These are phyloP conservation scores for Rhombomys opimus DNA, from an alignment of 2,113 vertebrate species.

Conservation along the genomic window DNA sequence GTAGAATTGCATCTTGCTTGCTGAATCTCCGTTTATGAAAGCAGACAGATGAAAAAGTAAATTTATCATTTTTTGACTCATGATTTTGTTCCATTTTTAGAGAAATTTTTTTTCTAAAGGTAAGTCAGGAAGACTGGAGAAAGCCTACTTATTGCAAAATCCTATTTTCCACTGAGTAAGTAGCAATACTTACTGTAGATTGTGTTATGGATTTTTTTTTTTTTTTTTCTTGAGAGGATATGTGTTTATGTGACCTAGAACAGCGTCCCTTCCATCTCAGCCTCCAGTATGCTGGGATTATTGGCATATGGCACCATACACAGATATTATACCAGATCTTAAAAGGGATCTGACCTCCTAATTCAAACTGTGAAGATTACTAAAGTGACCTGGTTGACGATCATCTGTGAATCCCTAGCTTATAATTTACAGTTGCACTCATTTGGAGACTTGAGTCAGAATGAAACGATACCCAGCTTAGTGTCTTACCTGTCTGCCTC, in stretches of 20 bases:
- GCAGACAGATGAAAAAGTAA: constrained; percentile 1
- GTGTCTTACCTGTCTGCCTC: background rate
- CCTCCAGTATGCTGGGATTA: background rate
- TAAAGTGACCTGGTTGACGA: background rate
- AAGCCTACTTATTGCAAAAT: constrained; percentile 24
- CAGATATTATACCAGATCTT: background rate
- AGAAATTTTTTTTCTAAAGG: background rate
- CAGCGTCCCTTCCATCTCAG: too few relatives aligned
- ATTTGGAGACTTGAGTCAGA: background rate
- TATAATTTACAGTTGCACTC: background rate
- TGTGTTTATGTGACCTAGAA: background rate
- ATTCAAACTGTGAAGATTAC: constrained; percentile 1
- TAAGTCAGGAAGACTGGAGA: background rate
- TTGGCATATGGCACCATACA: background rate
- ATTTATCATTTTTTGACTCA: background rate
- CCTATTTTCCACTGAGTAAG: background rate
- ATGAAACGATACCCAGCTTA: background rate
- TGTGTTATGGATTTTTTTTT: background rate
- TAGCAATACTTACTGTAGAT: background rate
- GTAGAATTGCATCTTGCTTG: constrained; percentile 39
- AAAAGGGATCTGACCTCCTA: background rate
- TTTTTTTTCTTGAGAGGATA: background rate
- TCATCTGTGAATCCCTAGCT: background rate
- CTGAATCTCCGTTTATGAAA: background rate
- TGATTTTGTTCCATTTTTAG: constrained; percentile 5